Evolutionary conservation across 2,888 invertebrate genomes (phyloP), one percentile per base, ranked within the genome.

Genomic region (Spialia ferax): DNA sequence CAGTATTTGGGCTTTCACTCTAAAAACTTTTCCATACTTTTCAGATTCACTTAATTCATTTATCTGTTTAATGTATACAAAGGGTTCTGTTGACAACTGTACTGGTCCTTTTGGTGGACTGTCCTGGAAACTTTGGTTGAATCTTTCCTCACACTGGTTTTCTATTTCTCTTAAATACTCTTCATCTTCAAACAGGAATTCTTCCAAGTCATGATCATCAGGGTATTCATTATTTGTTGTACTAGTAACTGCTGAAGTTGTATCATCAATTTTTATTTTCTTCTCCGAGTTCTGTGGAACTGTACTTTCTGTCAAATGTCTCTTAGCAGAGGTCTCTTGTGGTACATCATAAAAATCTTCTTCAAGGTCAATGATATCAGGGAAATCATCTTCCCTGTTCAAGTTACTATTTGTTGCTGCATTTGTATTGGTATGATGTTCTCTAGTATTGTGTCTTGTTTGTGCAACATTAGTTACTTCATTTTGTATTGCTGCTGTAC

Each of bases 1-100:
- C 77, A 94, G 88, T 65, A 95, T 94, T 77, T 94, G 95, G 0
- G 92, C 96, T 77, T 94, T 95, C 0, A 96, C 92, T 72, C 85
- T 94, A 69, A 93, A 95, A 23, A 88, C 91, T 66, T 88, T 93
- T 0, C 89, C 90, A 1, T 72, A 76, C 68, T 81, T 89, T 13
- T 86, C 84, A 10, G 71, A 71, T 0, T 83, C 83, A 32, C 66
- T 74, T 73, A 89, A 73, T 7, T 89, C 87, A 15, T 86, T 86
- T 18, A 94, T 86, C 73, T 94, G 91, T 73, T 89, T 91, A 64
- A 94, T 88, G 74, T 91, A 94, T 3, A 90, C 80, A 69, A 87
- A 94, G 0, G 94, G 94, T 68, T 89, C 86, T 0, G 80, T 26
- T 7, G 85, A 70, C 3, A 89, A 72, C 0, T 74, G 20, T 32